Percentiles rank a stretch among this genome's conserved stretches.
Evolutionary conservation across 2,888 invertebrate species (phyloP).

Genomic region (Papilio protenor): DNA sequence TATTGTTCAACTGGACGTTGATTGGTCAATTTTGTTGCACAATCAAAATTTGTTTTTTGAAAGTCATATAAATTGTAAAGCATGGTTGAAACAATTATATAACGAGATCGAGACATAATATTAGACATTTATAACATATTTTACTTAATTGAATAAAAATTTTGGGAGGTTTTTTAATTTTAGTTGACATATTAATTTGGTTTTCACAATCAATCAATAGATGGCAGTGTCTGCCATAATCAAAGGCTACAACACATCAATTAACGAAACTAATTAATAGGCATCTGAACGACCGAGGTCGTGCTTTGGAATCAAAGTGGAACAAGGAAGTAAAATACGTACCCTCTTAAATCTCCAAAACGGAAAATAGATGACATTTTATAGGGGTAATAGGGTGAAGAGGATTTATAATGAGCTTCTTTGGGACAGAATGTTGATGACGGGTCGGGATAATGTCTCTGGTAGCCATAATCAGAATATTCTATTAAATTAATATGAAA

Average conservation of each 20-base stretch:
- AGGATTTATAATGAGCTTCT: slow-evolving; percentile 27
- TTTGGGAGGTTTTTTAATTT: no score
- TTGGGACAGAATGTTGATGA: slow-evolving; percentile 23
- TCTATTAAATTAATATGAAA: slow-evolving; percentile 23
- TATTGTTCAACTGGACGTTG: slow-evolving; percentile 6
- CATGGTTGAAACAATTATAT: not conserved
- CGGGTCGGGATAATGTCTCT: slow-evolving; percentile 22
- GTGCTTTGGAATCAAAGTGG: not conserved
- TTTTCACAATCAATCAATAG: not conserved
- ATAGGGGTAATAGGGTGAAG: slow-evolving; percentile 22
- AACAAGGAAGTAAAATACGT: slow-evolving; percentile 22
- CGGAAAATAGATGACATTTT: slow-evolving; percentile 17
- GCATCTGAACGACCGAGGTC: not conserved
- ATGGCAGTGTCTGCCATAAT: not conserved
- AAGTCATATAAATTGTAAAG: not conserved
- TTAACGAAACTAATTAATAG: not conserved
- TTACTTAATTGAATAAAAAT: no score
- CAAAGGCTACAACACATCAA: not conserved
- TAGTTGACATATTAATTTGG: no score
- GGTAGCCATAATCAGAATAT: slow-evolving; percentile 8
- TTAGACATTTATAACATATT: no score
- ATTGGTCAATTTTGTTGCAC: slow-evolving; percentile 10
- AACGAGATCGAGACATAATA: not conserved
- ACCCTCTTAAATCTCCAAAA: slow-evolving; percentile 4
- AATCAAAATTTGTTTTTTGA: not conserved